Conservation (phyloP, 1,140 invertebrate species). For the Magallana ariakensis region DNA sequence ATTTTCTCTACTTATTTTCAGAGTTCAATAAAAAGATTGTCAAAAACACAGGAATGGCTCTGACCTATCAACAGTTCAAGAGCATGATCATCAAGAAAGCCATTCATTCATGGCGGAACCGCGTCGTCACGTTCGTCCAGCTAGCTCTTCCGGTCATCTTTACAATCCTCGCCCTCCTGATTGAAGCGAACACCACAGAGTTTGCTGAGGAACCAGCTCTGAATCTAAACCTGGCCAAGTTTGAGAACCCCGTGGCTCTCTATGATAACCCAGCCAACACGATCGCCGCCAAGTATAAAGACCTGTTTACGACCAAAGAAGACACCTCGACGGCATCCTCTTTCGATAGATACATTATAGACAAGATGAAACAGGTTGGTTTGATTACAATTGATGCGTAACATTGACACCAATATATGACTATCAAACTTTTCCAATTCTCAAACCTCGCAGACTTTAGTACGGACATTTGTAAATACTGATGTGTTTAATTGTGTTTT, state of each 20-base stretch:
- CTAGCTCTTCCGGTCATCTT: conserved; percentile 77
- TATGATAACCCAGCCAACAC: conserved; percentile 45
- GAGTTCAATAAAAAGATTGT: conserved; percentile 59
- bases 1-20: conserved; percentile 49
- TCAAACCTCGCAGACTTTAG: too few species aligned
- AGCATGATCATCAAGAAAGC: conserved; percentile 79
- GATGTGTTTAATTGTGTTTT: too few species aligned
- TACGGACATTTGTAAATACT: too few species aligned
- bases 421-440: too few species aligned
- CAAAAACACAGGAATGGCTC: conserved; percentile 62
- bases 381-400: too few species aligned
- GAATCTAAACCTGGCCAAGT: conserved; percentile 62
- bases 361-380: conserved; percentile 50
- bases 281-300: conserved; percentile 41
- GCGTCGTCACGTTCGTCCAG: conserved; percentile 71
- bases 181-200: conserved; percentile 74
- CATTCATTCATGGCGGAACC: conserved; percentile 77
- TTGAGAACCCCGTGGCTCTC: conserved; percentile 49
- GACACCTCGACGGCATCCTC: background rate
- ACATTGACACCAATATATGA: too few species aligned
- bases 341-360: conserved; percentile 51
- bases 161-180: conserved; percentile 74
- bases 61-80: conserved; percentile 73
- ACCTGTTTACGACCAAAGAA: background rate
- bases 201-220: conserved; percentile 72